Conservation (phyloP, 2,797 vertebrate species). For the Glossophaga mutica region DNA sequence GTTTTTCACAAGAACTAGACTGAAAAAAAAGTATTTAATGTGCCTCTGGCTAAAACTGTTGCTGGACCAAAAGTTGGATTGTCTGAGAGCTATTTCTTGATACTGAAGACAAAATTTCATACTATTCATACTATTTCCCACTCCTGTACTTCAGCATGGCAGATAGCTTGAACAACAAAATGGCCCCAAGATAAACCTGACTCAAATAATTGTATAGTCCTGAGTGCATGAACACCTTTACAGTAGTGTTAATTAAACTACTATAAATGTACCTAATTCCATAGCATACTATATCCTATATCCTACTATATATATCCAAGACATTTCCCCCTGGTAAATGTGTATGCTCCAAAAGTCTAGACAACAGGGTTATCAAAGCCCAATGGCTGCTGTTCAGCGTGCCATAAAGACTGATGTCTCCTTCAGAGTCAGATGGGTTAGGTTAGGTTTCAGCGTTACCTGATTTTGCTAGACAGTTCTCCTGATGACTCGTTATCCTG, state of each 20-base stretch:
- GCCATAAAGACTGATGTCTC: background rate
- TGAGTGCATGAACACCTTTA: background rate
- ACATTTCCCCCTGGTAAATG: background rate
- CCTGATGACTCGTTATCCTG: slow-evolving; percentile 71
- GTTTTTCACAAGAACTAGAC: background rate
- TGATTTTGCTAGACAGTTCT: slow-evolving; percentile 76
- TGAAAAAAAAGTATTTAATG: background rate
- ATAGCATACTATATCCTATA: background rate
- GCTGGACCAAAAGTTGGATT: background rate
- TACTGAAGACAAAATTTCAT: slow-evolving; percentile 27
- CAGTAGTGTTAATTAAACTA: background rate
- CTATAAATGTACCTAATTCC: background rate
- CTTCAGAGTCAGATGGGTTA: background rate
- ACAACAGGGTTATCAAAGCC: background rate
- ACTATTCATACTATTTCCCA: background rate
- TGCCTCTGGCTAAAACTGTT: background rate
- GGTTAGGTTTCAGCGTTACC: slow-evolving; percentile 64
- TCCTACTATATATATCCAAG: background rate
- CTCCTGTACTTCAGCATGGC: background rate
- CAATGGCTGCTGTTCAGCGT: background rate
- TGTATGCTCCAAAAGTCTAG: background rate
- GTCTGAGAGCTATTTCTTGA: slow-evolving; percentile 2
- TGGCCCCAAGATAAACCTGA: background rate
- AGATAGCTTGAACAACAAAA: background rate
- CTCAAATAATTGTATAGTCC: background rate